phyloP scores from a whole-genome alignment of 35 echinoderm and acorn worm species.

The Strongylocentrotus purpuratus region DNA sequence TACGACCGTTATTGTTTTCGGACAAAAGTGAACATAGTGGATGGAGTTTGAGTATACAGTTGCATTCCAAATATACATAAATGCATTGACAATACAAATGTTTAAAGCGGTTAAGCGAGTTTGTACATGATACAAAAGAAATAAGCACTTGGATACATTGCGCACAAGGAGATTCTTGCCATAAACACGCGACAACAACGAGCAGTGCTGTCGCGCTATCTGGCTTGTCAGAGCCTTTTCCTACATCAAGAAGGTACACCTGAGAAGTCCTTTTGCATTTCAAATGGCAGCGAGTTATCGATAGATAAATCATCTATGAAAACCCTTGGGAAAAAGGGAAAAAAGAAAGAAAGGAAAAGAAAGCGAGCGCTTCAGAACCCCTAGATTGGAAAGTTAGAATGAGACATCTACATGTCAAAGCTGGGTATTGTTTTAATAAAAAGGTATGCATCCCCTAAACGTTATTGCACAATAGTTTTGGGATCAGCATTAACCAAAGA shows the following conservation, averaged over 20 bases:
- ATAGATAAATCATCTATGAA: constrained; percentile 32
- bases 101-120: neutral
- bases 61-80: too few relatives aligned
- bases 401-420: neutral
- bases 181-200: neutral
- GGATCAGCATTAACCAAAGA: too few relatives aligned
- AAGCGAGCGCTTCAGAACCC: neutral
- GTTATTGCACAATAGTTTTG: neutral
- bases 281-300: constrained; percentile 15
- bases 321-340: neutral
- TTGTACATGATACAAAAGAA: neutral
- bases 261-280: constrained; percentile 39
- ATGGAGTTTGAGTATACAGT: too few relatives aligned
- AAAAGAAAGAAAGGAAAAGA: neutral
- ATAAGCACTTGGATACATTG: constrained; percentile 1
- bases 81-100: too few relatives aligned
- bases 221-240: constrained; percentile 10
- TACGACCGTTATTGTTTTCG: neutral
- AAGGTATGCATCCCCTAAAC: neutral
- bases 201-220: neutral
- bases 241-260: neutral
- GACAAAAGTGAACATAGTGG: neutral
- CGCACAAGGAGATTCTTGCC: neutral
- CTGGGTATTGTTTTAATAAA: neutral
- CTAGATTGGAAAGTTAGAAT: neutral